Percentiles rank a stretch among this genome's conserved stretches.
These are phyloP conservation scores for Nycticryphes semicollaris DNA, from an alignment of 2,113 vertebrate species.

Conservation along the genomic window DNA sequence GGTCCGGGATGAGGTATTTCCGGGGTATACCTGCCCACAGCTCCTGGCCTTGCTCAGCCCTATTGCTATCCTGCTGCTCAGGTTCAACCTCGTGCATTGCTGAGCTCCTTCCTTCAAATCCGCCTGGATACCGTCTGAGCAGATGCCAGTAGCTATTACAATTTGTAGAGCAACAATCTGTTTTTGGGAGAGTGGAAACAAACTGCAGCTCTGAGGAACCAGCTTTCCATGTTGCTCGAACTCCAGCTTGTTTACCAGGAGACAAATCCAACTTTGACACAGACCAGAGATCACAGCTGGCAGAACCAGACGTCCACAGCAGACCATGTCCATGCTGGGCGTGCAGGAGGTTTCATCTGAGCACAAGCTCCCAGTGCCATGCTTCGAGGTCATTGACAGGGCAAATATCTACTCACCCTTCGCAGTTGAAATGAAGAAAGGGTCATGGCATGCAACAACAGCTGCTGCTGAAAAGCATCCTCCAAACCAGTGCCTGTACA, in stretches of 20 bases:
- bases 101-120: neutral
- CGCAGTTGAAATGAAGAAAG: neutral
- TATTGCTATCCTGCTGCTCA: neutral
- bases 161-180: neutral
- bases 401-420: neutral
- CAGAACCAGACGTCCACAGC: neutral
- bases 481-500: neutral
- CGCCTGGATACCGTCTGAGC: fast-evolving
- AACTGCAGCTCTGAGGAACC: neutral
- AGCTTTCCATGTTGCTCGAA: neutral
- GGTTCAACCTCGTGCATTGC: neutral
- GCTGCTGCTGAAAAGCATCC: neutral
- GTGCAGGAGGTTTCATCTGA: neutral
- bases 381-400: neutral
- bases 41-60: neutral
- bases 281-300: neutral
- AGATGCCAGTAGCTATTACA: neutral
- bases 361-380: neutral
- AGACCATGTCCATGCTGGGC: neutral
- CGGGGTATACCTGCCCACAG: neutral
- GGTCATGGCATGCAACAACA: neutral
- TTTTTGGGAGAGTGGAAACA: neutral
- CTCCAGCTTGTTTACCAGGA: neutral
- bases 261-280: neutral
- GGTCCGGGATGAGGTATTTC: neutral